Percentiles rank a stretch among this genome's conserved stretches.
Conservation (phyloP, 2,888 invertebrate genomes). For the Odontomyia ornata region DNA sequence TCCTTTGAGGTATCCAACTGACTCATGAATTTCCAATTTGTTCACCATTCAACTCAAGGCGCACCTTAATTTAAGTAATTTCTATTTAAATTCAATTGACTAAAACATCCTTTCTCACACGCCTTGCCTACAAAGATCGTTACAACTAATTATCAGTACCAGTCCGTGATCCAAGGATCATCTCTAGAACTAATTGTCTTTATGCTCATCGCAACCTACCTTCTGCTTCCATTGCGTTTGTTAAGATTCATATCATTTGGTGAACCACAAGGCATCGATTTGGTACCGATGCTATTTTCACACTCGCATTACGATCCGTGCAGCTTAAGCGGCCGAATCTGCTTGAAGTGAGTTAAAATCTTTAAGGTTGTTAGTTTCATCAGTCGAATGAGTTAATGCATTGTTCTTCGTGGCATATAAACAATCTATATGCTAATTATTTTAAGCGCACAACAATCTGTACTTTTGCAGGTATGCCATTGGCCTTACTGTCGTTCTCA, state of each 20-base stretch:
- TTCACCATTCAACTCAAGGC: no score
- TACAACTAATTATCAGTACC: neutral
- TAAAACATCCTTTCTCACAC: no score
- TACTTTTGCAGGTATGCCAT: neutral
- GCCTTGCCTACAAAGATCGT: no score
- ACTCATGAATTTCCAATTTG: no score
- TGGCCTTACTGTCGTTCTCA: conserved; percentile 30
- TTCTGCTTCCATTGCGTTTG: neutral
- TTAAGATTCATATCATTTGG: conserved; percentile 1
- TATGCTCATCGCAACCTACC: neutral
- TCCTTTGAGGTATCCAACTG: no score
- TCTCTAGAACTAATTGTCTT: conserved; percentile 25
- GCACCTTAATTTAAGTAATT: no score
- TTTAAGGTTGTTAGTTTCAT: neutral
- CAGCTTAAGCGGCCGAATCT: neutral
- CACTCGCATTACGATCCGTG: conserved; percentile 6
- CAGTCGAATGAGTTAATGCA: neutral
- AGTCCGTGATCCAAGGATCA: neutral
- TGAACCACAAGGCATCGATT: neutral
- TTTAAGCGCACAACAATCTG: conserved; percentile 12
- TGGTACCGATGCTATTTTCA: conserved; percentile 25
- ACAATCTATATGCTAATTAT: conserved; percentile 43
- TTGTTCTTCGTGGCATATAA: conserved; percentile 34
- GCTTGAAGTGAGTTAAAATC: conserved; percentile 5
- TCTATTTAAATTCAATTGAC: no score